Evolutionary conservation across 2,888 invertebrate genomes (phyloP), one percentile per base, ranked within the genome.

Genomic region (Aporophyla nigra): DNA sequence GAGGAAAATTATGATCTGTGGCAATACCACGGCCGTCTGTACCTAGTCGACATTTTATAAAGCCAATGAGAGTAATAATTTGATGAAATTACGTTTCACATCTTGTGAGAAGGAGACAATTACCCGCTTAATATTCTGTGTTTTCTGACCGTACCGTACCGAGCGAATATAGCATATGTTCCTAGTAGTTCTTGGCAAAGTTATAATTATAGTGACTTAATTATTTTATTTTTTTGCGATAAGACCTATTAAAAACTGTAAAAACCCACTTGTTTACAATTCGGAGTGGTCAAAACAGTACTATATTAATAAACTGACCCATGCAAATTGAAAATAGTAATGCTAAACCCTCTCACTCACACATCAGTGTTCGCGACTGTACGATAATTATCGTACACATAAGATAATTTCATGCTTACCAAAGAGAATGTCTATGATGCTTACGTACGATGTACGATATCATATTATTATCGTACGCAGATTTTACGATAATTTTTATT

Each of bases 231-330:
- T 43, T 24, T 33, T 33, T 68, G 16, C 12, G 69, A 19, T 33
- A n/a, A 12, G 0, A 19, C 4, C 19, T 49, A 40, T 5, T 33
- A 19, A 49, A 70, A 40, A 1, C 27, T 24, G 61, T 33, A 70
- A 49, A 67, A n/a, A 27, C 24, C 14, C n/a, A 40, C 33, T 4
- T 63, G 12, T n/a, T 16, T n/a, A 49, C 27, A 49, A 19, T 33
- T 33, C 14, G 33, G 62, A 40, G 62, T 62, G n/a, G 40, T n/a
- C 62, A 43, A 33, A 70, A 68, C 16, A 70, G 7, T n/a, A 33
- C 24, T 24, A 61, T 24, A 61, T 40, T 21, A 68, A 7, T 24
- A 68, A 43, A 43, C 7, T 19, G 7, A 62, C 7, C 16, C n/a
- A 19, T 24, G 19, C 24, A 5, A 43, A 68, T 43, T 43, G 0